Evolutionary conservation across 2,797 vertebrate genomes (phyloP).

Genomic region (Leucoraja ocellata): DNA sequence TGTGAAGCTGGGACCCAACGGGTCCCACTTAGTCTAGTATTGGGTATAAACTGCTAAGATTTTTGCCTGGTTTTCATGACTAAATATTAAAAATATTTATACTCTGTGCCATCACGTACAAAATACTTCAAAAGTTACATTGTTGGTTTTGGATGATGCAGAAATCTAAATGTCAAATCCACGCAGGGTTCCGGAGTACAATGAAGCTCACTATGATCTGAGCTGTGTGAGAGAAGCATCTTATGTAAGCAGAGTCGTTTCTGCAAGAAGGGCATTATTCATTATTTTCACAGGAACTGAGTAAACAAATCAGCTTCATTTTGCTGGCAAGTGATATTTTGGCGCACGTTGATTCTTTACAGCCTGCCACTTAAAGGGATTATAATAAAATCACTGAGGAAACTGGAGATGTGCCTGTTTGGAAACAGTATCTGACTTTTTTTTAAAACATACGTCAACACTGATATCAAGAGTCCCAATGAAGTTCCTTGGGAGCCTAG

Average conservation of each 20-base stretch:
- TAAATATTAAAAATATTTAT: not conserved
- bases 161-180: not conserved
- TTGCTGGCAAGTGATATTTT: not conserved
- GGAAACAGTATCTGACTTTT: conserved; percentile 27
- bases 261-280: not conserved
- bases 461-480: not conserved
- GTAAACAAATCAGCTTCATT: not conserved
- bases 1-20: no score
- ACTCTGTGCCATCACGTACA: not conserved
- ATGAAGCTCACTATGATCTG: no score
- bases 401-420: conserved; percentile 24
- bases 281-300: not conserved
- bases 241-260: not conserved
- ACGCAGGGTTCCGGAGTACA: not conserved
- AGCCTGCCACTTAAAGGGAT: not conserved
- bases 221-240: not conserved
- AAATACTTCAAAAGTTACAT: not conserved
- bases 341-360: not conserved
- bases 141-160: not conserved
- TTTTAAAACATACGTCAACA: not conserved
- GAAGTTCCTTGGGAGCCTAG: not conserved
- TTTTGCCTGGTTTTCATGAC: not conserved
- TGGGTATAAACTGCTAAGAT: not conserved
- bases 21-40: no score
- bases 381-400: conserved; percentile 28